Evolutionary conservation across 2,888 invertebrate genomes (phyloP).

Genomic region (Drosophila nigricruria): DNA sequence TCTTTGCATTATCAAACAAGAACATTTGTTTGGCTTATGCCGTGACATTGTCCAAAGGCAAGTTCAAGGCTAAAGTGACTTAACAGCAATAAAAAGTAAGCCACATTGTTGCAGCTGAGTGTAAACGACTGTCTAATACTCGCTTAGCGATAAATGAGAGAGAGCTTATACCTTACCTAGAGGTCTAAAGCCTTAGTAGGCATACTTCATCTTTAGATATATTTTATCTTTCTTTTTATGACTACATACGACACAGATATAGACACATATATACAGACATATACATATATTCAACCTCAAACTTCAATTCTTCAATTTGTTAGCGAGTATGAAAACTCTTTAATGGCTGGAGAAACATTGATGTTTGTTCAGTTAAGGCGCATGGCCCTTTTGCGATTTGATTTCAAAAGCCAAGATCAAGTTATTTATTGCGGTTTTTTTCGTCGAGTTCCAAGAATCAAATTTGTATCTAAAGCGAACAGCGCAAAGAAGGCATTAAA

Average conservation of each 20-base stretch:
- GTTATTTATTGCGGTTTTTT: slow-evolving; percentile 51
- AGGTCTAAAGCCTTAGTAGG: too few species aligned
- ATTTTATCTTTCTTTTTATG: too few species aligned
- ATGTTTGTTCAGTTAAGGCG: background rate
- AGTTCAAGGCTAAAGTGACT: slow-evolving; percentile 48
- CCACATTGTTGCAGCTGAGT: background rate
- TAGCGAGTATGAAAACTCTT: background rate
- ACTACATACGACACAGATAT: too few species aligned
- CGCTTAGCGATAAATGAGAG: background rate
- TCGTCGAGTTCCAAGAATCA: slow-evolving; percentile 65
- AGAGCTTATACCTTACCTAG: background rate
- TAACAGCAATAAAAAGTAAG: slow-evolving; percentile 6
- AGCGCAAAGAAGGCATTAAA: slow-evolving; percentile 23
- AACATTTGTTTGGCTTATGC: slow-evolving; percentile 18
- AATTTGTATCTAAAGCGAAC: slow-evolving; percentile 42
- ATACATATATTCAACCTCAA: background rate
- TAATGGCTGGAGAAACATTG: slow-evolving; percentile 14
- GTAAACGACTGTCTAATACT: slow-evolving; percentile 7
- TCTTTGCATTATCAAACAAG: slow-evolving; percentile 13
- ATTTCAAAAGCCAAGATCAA: slow-evolving; percentile 15
- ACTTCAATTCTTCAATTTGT: background rate
- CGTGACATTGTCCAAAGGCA: slow-evolving; percentile 20
- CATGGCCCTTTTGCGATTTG: slow-evolving; percentile 25
- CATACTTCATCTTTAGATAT: too few species aligned
- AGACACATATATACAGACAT: too few species aligned